These are phyloP conservation scores for Cantharis rufa DNA, from an alignment of 2,888 invertebrate species.

Conservation along the genomic window DNA sequence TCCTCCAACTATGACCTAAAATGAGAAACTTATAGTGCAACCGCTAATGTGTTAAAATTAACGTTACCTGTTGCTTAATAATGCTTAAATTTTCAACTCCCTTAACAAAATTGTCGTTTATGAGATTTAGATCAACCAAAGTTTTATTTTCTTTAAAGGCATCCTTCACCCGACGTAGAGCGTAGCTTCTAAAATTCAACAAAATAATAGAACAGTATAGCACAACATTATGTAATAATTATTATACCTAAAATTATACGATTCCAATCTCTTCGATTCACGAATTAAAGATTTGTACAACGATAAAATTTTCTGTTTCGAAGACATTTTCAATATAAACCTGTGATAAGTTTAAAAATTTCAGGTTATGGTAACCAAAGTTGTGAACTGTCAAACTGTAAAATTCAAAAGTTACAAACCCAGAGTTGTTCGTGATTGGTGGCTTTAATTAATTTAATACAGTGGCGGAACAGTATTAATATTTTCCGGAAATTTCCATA, in stretches of 20 bases:
- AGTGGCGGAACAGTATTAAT: no score
- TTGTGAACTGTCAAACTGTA: not conserved
- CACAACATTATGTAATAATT: not conserved
- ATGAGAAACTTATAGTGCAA: not conserved
- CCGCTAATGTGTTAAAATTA: not conserved
- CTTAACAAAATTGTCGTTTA: not conserved
- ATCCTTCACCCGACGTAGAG: not conserved
- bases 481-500: no score
- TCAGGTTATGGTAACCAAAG: not conserved
- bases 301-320: not conserved
- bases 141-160: not conserved
- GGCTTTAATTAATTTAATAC: not conserved
- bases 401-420: not conserved
- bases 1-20: not conserved
- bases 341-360: not conserved
- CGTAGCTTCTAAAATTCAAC: not conserved
- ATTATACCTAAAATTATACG: not conserved
- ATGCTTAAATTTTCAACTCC: not conserved
- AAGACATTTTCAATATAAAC: not conserved
- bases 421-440: not conserved
- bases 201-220: not conserved
- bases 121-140: not conserved
- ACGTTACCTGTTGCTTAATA: not conserved
- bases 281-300: not conserved
- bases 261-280: not conserved